These are phyloP conservation scores for Hydriomena furcata DNA, from an alignment of 2,888 invertebrate genomes.

Conservation along the genomic window DNA sequence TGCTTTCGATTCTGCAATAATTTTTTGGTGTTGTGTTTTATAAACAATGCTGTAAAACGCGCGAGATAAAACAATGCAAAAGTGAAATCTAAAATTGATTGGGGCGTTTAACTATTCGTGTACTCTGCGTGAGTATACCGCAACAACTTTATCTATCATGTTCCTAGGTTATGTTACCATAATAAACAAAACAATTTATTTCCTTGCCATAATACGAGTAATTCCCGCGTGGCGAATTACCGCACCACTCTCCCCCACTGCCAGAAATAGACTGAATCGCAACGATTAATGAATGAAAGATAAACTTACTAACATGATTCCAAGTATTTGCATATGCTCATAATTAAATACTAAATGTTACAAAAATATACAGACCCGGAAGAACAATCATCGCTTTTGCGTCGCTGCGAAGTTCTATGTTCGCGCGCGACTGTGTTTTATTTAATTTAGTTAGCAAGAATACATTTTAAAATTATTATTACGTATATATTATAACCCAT, in stretches of 20 bases:
- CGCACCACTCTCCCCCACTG: not conserved
- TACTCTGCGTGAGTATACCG: conserved; percentile 7
- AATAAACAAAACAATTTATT: not conserved
- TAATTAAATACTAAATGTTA: not conserved
- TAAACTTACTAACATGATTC: not conserved
- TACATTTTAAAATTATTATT: not conserved
- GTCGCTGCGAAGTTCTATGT: conserved; percentile 18
- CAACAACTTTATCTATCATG: not conserved
- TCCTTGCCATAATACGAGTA: not conserved
- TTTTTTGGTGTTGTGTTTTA: conserved; percentile 15
- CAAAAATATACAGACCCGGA: conserved; percentile 28
- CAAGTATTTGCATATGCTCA: not conserved
- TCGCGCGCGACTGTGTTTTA: conserved; percentile 5
- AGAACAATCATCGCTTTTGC: conserved; percentile 33
- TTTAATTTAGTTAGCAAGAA: not conserved
- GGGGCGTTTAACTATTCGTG: conserved; percentile 6
- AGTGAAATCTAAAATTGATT: conserved; percentile 22
- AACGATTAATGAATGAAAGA: not conserved
- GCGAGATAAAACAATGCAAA: conserved; percentile 25
- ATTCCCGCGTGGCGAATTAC: not conserved
- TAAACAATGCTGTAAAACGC: conserved; percentile 26
- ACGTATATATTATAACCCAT: no score
- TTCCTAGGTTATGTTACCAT: no score
- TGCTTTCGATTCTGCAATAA: conserved; percentile 7
- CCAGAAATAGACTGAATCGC: not conserved